Evolutionary conservation across 1,140 invertebrate genomes (phyloP).

Genomic region (Mycetomoellerius zeteki): DNA sequence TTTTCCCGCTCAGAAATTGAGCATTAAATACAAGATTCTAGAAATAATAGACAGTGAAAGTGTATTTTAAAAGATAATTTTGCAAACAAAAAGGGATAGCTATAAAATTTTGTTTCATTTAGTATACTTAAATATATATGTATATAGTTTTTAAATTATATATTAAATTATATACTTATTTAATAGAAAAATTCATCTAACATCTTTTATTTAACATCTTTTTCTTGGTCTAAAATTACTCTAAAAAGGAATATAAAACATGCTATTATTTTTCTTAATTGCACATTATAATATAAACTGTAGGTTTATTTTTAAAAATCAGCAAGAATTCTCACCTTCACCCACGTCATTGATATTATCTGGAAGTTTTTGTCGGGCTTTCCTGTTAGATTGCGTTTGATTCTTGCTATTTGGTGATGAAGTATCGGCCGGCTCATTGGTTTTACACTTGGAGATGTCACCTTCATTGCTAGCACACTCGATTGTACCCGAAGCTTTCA

Average conservation of each 20-base stretch:
- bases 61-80: background rate
- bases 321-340: background rate
- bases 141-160: background rate
- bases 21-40: background rate
- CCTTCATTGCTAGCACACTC: conserved; percentile 1
- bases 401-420: background rate
- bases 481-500: background rate
- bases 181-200: background rate
- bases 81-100: background rate
- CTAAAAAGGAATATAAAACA: background rate
- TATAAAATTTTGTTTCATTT: background rate
- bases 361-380: background rate
- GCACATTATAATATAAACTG: background rate
- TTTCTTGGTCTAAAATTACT: background rate
- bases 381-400: background rate
- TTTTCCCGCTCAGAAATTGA: background rate
- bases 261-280: background rate
- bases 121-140: background rate
- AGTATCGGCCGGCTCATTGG: background rate
- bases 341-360: background rate
- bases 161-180: background rate
- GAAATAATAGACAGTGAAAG: background rate
- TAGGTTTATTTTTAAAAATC: background rate
- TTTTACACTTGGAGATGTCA: conserved; percentile 20
- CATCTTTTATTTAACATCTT: background rate